Base-by-base conservation (phyloP, 2,797 vertebrate genomes). In the Rousettus madagascariensis region DNA sequence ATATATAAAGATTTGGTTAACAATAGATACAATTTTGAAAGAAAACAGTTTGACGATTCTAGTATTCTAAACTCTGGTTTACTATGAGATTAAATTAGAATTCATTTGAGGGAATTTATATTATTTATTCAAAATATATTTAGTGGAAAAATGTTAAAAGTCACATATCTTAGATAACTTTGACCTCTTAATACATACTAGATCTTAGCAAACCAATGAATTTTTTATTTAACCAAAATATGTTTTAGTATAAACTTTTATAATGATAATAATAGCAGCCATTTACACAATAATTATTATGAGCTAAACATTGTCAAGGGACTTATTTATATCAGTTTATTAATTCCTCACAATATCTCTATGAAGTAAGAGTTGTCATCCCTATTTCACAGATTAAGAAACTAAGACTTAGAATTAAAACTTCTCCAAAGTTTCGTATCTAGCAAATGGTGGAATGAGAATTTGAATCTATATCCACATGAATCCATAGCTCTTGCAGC, bases 51-150 rank as follows among this genome's bases (percentile, higher is more conserved):
- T 41, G 15, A 92, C 59, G 7, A 74, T 66, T 46, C 28, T 84
- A 36, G 63, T 84, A 26, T 83, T 87, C 49, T 55, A 69, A 92
- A 91, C 28, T 49, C 8, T 71, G 6, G 9, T 33, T 94, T 91
- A 41, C 28, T 78, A 15, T 82, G 57, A 93, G 13, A 92, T 9
- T 49, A 72, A 79, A 66, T 83, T 86, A 90, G 26, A 89, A 55
- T 24, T 92, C 15, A 80, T 77, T 86, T 53, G 12, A 84, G 22
- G 3, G 2, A 85, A 80, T 72, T 69, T 61, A 38, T 74, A 61
- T 95, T 75, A 55, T 53, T 93, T 86, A 59, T 61, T 90, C 41
- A 96, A 90, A 86, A 80, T 85, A 63, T 79, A 57, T 66, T 69
- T 72, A 41, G 11, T 82, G 30, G 16, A 55, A 90, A 86, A 95